Evolutionary conservation across 2,113 vertebrate genomes (phyloP).

Genomic region (Microcebus griseorufus): DNA sequence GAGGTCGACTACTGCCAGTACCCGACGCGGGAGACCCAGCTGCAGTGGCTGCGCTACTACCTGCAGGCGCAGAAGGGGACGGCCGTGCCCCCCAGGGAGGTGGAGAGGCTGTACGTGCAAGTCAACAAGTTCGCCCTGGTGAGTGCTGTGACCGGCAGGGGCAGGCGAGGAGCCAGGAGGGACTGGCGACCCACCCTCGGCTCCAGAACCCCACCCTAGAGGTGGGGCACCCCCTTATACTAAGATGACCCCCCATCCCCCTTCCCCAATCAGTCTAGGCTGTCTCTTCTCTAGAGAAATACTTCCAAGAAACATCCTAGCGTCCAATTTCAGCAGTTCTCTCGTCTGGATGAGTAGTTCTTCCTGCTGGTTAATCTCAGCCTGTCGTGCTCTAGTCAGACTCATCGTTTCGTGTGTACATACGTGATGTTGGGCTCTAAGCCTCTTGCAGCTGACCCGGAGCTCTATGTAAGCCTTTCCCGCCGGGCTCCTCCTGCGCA

Average conservation of each 20-base stretch:
- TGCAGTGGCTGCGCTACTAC: slow-evolving; percentile 93
- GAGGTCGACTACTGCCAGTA: slow-evolving; percentile 92
- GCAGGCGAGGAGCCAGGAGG: not conserved
- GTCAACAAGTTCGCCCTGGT: slow-evolving; percentile 99
- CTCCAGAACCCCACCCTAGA: not conserved
- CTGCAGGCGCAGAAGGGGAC: slow-evolving; percentile 91
- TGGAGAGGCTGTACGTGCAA: slow-evolving; percentile 94
- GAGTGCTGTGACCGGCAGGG: slow-evolving; percentile 72
- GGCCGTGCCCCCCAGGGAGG: slow-evolving; percentile 88
- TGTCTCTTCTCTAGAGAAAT: not conserved
- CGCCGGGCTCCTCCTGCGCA: not conserved
- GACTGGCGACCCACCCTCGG: rapidly evolving
- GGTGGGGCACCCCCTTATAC: not conserved
- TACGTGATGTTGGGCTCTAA: not conserved
- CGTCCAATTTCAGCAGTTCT: not conserved
- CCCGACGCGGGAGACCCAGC: slow-evolving; percentile 91
- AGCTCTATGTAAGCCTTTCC: not conserved
- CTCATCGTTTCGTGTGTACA: not conserved
- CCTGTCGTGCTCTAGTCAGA: not conserved
- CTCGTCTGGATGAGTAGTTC: not conserved
- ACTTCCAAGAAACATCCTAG: not conserved
- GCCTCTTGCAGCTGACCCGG: not conserved
- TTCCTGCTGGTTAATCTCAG: not conserved
- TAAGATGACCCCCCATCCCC: no score
- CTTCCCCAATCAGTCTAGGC: not conserved